phyloP scores from a whole-genome alignment of 35 echinoderm and acorn worm species.

The Anneissia japonica region DNA sequence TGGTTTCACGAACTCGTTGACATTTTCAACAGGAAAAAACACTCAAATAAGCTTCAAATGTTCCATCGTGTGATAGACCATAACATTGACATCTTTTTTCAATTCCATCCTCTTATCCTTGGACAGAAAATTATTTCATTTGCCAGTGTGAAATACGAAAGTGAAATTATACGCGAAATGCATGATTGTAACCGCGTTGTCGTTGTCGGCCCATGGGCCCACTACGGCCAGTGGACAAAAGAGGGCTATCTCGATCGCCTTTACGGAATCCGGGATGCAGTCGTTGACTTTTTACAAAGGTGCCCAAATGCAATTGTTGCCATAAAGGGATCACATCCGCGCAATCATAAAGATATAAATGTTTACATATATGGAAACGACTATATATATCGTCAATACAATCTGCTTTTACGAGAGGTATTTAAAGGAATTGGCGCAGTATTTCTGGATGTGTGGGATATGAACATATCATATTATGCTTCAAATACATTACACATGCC shows the following conservation, averaged over 20 bases:
- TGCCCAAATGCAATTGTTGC: constrained; percentile 19
- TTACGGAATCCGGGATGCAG: neutral
- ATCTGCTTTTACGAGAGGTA: neutral
- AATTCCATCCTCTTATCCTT: constrained; percentile 19
- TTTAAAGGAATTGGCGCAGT: constrained; percentile 11
- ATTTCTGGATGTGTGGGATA: constrained; percentile 38
- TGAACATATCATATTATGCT: constrained; percentile 26
- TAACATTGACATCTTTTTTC: constrained; percentile 12
- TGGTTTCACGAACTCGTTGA: constrained; percentile 20
- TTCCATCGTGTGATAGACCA: neutral
- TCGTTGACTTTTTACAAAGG: neutral
- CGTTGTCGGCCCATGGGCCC: constrained; percentile 13
- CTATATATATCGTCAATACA: neutral
- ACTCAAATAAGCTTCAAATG: neutral
- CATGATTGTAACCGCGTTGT: constrained; percentile 2
- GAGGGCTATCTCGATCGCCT: constrained; percentile 18
- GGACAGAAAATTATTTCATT: neutral
- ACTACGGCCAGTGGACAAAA: constrained; percentile 21
- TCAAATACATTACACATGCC: constrained; percentile 37
- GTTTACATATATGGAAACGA: neutral
- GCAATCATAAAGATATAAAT: neutral
- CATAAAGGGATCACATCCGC: constrained; percentile 31
- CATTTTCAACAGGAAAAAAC: neutral
- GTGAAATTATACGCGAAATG: neutral
- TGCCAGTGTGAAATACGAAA: neutral